These are phyloP conservation scores for Saturnia japonica DNA, from an alignment of 2,888 invertebrate species.

Conservation along the genomic window DNA sequence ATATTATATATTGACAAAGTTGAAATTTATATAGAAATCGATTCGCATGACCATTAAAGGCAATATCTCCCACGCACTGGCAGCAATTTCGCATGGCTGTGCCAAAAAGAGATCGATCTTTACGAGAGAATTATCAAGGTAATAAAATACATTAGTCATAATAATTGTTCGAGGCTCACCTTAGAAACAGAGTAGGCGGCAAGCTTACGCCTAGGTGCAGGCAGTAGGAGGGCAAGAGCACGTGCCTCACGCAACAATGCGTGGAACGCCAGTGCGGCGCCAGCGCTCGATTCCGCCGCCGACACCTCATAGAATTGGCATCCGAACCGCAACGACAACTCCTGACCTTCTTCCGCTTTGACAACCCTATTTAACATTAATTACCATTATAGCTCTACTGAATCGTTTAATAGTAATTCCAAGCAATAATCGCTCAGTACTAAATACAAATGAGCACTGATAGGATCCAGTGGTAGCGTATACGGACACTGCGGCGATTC, in stretches of 20 bases:
- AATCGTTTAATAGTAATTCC: too few relatives aligned
- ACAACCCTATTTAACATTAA: constrained; percentile 82
- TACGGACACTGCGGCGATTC: too few relatives aligned
- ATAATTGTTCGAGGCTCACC: constrained; percentile 56
- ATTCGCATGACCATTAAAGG: not conserved
- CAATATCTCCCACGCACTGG: not conserved
- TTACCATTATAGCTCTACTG: not conserved
- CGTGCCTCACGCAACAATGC: constrained; percentile 88
- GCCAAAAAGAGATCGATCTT: not conserved
- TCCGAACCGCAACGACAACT: constrained; percentile 87
- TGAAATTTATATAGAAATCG: not conserved
- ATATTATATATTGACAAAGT: not conserved
- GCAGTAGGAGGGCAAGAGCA: constrained; percentile 86
- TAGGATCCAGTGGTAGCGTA: too few relatives aligned
- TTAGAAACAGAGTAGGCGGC: constrained; percentile 90
- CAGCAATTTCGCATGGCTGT: not conserved
- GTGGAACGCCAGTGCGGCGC: constrained; percentile 90
- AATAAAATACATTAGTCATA: constrained; percentile 1
- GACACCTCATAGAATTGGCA: constrained; percentile 94
- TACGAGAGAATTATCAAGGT: not conserved
- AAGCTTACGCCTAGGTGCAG: constrained; percentile 86
- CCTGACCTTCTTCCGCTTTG: constrained; percentile 90
- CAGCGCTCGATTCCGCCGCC: constrained; percentile 91
- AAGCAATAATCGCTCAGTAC: too few relatives aligned
- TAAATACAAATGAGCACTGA: too few relatives aligned